These are phyloP conservation scores for Rhorus exstirpatorius DNA, from an alignment of 2,888 invertebrate genomes.

Conservation along the genomic window DNA sequence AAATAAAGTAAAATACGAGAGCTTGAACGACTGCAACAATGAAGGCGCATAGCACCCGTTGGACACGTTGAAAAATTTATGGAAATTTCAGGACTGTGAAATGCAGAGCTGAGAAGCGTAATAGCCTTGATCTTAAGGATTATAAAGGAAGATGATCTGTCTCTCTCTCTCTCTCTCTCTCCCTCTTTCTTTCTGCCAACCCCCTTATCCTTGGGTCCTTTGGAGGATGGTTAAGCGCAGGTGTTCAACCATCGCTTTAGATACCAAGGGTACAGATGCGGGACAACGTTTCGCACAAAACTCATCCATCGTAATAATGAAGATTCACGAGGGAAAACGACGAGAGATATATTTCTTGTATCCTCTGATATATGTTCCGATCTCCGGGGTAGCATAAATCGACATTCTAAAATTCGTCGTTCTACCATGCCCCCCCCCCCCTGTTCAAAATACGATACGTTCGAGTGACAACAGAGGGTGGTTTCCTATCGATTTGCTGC, in stretches of 20 bases:
- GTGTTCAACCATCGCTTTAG: background rate
- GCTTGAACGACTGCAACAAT: conserved; percentile 30
- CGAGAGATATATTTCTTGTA: background rate
- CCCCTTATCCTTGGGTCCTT: background rate
- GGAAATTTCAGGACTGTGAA: conserved; percentile 6
- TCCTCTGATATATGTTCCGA: background rate
- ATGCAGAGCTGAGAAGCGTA: conserved; percentile 22
- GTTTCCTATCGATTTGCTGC: conserved; percentile 82
- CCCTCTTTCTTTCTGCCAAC: conserved; percentile 3
- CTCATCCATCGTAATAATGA: background rate
- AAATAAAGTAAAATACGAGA: conserved; percentile 24
- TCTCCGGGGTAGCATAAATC: background rate
- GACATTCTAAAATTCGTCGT: conserved; percentile 3
- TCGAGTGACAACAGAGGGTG: conserved; percentile 26
- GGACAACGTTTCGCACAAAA: background rate
- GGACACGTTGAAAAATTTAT: background rate
- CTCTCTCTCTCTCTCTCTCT: conserved; percentile 34
- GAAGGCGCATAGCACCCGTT: background rate
- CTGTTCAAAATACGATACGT: background rate
- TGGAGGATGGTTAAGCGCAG: background rate
- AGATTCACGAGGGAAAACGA: background rate
- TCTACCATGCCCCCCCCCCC: background rate
- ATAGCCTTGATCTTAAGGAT: conserved; percentile 59
- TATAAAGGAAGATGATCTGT: conserved; percentile 53
- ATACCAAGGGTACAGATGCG: conserved; percentile 13